Evolutionary conservation across 2,113 vertebrate genomes (phyloP).

Genomic region (Rhineura floridana): DNA sequence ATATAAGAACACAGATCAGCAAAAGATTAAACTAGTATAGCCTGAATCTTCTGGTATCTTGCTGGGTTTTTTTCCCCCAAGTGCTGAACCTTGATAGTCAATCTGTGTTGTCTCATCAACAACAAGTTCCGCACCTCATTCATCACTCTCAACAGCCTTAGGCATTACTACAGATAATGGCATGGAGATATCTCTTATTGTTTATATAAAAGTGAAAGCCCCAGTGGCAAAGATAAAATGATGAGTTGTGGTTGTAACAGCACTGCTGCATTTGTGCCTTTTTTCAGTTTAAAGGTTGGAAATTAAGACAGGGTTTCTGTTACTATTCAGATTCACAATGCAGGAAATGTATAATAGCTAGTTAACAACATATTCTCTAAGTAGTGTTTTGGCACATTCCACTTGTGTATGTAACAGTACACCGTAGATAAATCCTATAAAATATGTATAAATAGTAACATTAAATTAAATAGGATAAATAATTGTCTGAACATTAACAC

Average conservation of each 20-base stretch:
- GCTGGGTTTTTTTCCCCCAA: not conserved
- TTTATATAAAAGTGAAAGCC: constrained; percentile 7
- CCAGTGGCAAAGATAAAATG: constrained; percentile 29
- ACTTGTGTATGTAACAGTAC: constrained; percentile 33
- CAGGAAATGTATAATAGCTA: not conserved
- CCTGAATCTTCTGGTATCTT: constrained; percentile 6
- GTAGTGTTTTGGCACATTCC: not conserved
- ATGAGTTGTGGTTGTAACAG: constrained; percentile 28
- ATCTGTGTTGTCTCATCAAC: constrained; percentile 1
- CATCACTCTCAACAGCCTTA: not conserved
- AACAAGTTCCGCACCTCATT: constrained; percentile 17
- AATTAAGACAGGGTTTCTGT: not conserved
- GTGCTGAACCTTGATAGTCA: not conserved
- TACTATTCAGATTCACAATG: constrained; percentile 3
- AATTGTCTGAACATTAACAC: not conserved
- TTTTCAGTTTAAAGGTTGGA: constrained; percentile 16
- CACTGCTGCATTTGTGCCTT: not conserved
- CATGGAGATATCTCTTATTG: not conserved
- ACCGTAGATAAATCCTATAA: constrained; percentile 30
- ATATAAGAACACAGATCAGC: not conserved
- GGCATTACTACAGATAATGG: not conserved
- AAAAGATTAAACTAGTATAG: not conserved
- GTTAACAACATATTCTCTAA: not conserved
- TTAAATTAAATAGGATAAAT: not conserved
- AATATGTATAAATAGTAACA: not conserved